Conservation (phyloP, 2,797 vertebrate genomes). For the Linurgus olivaceus region DNA sequence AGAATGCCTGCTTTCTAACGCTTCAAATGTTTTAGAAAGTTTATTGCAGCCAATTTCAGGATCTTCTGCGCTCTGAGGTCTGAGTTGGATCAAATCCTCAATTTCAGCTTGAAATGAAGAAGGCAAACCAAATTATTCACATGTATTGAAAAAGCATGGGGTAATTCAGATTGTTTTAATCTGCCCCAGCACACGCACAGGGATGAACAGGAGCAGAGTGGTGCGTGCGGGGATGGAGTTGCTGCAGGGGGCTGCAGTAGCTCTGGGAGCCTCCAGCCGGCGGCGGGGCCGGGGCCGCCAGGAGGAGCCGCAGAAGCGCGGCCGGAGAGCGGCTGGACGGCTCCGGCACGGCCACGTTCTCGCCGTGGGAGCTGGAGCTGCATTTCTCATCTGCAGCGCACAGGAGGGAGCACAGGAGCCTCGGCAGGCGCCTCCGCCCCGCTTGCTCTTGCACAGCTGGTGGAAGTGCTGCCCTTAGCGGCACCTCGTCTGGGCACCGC, state of each 20-base stretch:
- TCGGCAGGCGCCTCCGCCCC: neutral
- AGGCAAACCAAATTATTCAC: neutral
- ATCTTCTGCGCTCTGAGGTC: neutral
- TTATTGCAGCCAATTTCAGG: neutral
- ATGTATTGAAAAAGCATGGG: neutral
- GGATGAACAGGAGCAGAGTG: neutral
- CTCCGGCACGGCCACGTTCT: neutral
- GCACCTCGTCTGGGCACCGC: neutral
- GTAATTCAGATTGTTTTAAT: neutral
- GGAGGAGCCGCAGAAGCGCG: neutral
- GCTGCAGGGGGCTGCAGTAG: neutral
- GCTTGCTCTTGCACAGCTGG: neutral
- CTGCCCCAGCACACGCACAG: neutral
- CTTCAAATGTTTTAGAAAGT: neutral
- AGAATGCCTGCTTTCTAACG: neutral
- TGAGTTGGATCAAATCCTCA: neutral
- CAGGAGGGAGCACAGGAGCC: neutral
- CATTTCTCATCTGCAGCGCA: neutral
- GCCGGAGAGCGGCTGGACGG: neutral
- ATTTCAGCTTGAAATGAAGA: neutral
- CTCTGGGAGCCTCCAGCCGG: neutral
- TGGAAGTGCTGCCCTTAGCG: neutral
- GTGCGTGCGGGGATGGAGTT: neutral
- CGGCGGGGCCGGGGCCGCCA: neutral
- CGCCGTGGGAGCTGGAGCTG: neutral